Percentiles rank a stretch among this genome's conserved stretches.
These are phyloP conservation scores for Caenorhabditis plicata DNA, from an alignment of 2,888 invertebrate species.

Conservation along the genomic window DNA sequence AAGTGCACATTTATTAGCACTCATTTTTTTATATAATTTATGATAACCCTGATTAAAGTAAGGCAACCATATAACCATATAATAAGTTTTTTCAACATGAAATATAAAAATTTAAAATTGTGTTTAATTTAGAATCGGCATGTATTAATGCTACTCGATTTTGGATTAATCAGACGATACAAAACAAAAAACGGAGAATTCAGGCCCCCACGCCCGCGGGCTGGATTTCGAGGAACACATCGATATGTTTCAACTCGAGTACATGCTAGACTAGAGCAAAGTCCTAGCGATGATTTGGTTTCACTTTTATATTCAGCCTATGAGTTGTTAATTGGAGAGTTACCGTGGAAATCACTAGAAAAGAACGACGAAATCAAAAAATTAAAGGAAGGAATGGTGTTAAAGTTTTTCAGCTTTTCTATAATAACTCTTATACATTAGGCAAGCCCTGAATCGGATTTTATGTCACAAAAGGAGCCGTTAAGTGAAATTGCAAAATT, in stretches of 20 bases:
- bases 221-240: constrained; percentile 52
- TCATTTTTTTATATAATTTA: too few species aligned
- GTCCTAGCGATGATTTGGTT: constrained; percentile 44
- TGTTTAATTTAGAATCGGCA: constrained; percentile 33
- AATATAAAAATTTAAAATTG: too few species aligned
- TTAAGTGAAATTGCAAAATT: constrained; percentile 12
- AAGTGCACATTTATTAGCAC: too few species aligned
- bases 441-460: constrained; percentile 10
- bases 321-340: constrained; percentile 20
- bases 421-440: background rate
- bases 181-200: constrained; percentile 34
- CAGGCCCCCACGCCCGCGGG: constrained; percentile 24
- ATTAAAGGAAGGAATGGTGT: constrained; percentile 41
- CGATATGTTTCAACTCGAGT: constrained; percentile 51
- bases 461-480: constrained; percentile 5
- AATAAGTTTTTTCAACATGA: too few species aligned
- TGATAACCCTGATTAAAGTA: too few species aligned
- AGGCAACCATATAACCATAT: too few species aligned
- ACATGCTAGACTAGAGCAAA: constrained; percentile 32
- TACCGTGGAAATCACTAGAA: constrained; percentile 32
- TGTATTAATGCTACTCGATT: constrained; percentile 44
- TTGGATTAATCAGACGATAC: constrained; percentile 48
- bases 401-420: background rate
- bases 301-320: constrained; percentile 33
- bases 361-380: constrained; percentile 36